Evolutionary conservation across 2,113 vertebrate species (phyloP).

Genomic region (Acrocephalus kingi): DNA sequence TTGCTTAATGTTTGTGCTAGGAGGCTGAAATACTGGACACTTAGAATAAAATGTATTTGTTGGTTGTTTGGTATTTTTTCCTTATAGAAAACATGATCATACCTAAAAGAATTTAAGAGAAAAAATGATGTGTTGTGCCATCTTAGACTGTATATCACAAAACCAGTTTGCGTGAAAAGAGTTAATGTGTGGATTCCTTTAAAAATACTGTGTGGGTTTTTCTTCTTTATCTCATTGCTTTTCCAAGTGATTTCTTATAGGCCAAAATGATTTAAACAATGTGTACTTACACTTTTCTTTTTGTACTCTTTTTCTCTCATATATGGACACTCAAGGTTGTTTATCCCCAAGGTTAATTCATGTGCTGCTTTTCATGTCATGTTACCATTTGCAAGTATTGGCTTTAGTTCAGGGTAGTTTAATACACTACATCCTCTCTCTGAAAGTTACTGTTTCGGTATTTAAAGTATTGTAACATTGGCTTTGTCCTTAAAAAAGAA

Average conservation of each 20-base stretch:
- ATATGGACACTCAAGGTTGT: background rate
- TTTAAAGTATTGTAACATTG: background rate
- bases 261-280: background rate
- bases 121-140: background rate
- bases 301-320: background rate
- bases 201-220: background rate
- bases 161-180: background rate
- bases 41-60: background rate
- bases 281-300: background rate
- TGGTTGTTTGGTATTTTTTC: background rate
- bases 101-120: background rate
- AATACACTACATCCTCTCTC: background rate
- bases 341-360: background rate
- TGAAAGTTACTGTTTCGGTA: background rate
- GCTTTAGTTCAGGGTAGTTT: slow-evolving; percentile 14
- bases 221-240: background rate
- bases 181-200: background rate
- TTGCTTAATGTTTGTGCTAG: background rate
- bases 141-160: background rate
- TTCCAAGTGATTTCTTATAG: background rate
- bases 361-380: background rate
- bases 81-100: background rate
- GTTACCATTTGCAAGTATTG: background rate
- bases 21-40: background rate
- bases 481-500: background rate